Evolutionary conservation across 2,797 vertebrate species (phyloP).

Genomic region (Alca torda): DNA sequence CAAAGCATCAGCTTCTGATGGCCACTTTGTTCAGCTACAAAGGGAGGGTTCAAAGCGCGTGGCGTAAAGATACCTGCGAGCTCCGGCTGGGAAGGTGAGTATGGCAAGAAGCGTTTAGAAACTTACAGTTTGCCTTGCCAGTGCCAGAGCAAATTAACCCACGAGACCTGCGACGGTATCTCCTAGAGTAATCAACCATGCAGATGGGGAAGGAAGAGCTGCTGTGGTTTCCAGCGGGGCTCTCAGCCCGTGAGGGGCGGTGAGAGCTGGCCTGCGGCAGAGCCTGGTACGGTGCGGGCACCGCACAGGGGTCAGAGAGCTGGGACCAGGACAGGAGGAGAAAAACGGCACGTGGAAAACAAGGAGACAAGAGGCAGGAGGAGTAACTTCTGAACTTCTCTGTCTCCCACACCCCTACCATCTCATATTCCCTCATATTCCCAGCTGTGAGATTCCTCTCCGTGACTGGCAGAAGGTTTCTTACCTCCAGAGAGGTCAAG

Average conservation of each 20-base stretch:
- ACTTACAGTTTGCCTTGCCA: neutral
- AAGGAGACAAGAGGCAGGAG: neutral
- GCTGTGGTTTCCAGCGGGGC: neutral
- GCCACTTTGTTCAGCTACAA: neutral
- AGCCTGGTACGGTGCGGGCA: neutral
- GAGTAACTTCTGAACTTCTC: neutral
- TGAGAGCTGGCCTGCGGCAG: neutral
- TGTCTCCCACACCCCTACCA: neutral
- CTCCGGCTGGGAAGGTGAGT: neutral
- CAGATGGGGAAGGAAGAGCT: neutral
- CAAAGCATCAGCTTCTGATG: neutral
- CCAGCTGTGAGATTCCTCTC: neutral
- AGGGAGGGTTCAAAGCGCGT: neutral
- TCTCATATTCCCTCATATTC: neutral
- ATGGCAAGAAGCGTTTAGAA: neutral
- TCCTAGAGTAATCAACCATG: neutral
- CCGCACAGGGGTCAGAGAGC: neutral
- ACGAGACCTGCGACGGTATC: neutral
- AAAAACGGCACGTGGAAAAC: neutral
- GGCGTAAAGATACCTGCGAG: neutral
- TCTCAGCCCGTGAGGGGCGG: neutral
- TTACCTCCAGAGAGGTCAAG: neutral
- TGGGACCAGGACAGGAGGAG: neutral
- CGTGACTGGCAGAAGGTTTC: neutral
- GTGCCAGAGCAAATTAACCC: neutral